Evolutionary conservation across 2,888 invertebrate genomes (phyloP), one percentile per base, ranked within the genome.

Genomic region (Teinopalpus imperialis): DNA sequence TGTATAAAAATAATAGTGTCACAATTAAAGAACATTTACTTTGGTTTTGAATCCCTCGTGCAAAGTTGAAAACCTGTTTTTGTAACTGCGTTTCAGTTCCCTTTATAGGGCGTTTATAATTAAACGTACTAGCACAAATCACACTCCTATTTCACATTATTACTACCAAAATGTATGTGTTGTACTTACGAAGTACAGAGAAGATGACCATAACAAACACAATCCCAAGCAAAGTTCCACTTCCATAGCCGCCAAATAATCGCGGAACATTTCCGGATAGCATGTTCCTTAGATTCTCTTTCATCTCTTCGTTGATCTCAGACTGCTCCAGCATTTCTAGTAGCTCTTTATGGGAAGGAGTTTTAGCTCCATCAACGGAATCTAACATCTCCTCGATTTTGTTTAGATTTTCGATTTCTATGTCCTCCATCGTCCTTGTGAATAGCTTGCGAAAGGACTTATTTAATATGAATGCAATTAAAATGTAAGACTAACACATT

Each of bases 271-370:
- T 77, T 0, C 83, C 89, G 0, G 82, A 69, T 34, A 93, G 61
- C 65, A 90, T 81, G 1, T 79, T 79, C 43, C 81, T 87, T 10
- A 94, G 58, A 40, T 80, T 88, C n/a, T 90, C 90, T 52, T 90
- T 92, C 39, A 92, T 90, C 12, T 92, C 91, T 2, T 93, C 93
- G 36, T 89, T 77, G 1, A 94, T 63, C 1, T 90, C 91, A 58
- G 92, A 83, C 0, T 81, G 68, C 10, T 93, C 90, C 12, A 93
- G 71, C 68, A 92, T 72, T 29, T 90, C 87, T 49, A 93, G 61
- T 0, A 93, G 63, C 26, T 92, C 88, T 13, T 92, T 91, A 1
- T 88, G 64, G 0, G 90, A 85, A 0, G 92, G 92, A 18, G 66
- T 52, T 13, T 69, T 52, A 0, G 57, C 56, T 46, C 91, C 76